Evolutionary conservation across 2,888 invertebrate species (phyloP), one percentile per base, ranked within the genome.

Genomic region (Tetragnatha montana): DNA sequence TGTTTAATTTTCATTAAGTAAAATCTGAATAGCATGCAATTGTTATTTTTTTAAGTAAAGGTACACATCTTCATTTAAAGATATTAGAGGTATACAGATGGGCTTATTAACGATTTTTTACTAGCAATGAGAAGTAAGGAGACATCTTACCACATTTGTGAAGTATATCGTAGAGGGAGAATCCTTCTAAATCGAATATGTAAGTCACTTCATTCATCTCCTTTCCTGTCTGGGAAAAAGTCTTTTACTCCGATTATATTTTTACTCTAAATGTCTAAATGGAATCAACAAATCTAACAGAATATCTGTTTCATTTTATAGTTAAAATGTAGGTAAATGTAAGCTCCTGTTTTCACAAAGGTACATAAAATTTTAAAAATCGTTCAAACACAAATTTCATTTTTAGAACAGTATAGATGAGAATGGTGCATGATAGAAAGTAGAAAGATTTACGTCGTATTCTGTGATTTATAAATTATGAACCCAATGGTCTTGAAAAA

Each of bases 171-270:
- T 70, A 60, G 47, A 89, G 6, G 0, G 85, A 70, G 47, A 89
- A 78, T 17, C 73, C 81, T 22, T 76, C 89, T 70, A 89, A 22
- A 19, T 89, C 89, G 35, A 89, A 76, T 14, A 89, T 81, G 22
- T 89, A 89, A 0, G 89, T 89, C 12, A 89, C 81, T 76, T 89
- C 89, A 60, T 71, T 70, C 0, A 81, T 21, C 0, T 85, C 50
- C 35, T 68, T 75, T n/a, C 85, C 89, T 10, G 89, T 89, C 89
- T 89, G 51, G 0, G 81, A 81, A 71, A 47, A 75, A 17, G 14
- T 75, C 1, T 35, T 35, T 35, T 35, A 35, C 35, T 35, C 1
- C 4, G 35, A 35, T 35, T 35, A 1, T 35, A 35, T 1, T 35
- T 35, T 35, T 4, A 35, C 35, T 35, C 4, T 35, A 35, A 35